Evolutionary conservation across 1,140 invertebrate species (phyloP).

Genomic region (Drosophila repleta): DNA sequence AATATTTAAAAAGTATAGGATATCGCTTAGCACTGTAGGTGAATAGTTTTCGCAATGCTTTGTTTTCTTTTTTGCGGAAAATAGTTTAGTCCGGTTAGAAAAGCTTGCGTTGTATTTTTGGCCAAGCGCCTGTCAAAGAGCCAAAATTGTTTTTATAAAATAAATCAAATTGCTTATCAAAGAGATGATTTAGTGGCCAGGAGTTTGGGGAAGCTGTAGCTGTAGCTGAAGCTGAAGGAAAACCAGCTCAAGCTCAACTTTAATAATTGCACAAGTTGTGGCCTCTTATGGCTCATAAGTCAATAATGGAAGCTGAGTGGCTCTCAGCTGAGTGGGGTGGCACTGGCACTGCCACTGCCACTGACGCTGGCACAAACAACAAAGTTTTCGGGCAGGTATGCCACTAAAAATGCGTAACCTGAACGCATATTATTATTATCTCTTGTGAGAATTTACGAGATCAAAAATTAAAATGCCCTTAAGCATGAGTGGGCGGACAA

Average conservation of each 20-base stretch:
- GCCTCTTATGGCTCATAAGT: slow-evolving; percentile 78
- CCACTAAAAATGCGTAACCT: slow-evolving; percentile 63
- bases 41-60: background rate
- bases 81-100: slow-evolving; percentile 51
- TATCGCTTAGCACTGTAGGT: background rate
- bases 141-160: slow-evolving; percentile 76
- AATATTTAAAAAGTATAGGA: background rate
- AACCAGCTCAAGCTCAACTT: slow-evolving; percentile 57
- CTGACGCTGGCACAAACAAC: background rate
- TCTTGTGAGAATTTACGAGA: slow-evolving; percentile 82
- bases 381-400: slow-evolving; percentile 50
- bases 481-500: slow-evolving; percentile 17
- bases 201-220: slow-evolving; percentile 14
- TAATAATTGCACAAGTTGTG: slow-evolving; percentile 80
- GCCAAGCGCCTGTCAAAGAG: slow-evolving; percentile 48
- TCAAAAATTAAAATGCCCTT: slow-evolving; percentile 82
- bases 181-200: slow-evolving; percentile 77
- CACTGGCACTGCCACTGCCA: no score
- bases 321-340: slow-evolving; percentile 3
- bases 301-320: slow-evolving; percentile 57
- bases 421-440: slow-evolving; percentile 81
- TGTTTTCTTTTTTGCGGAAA: slow-evolving; percentile 44
- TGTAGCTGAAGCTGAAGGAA: background rate
- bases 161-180: slow-evolving; percentile 82
- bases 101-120: slow-evolving; percentile 32